Evolutionary conservation across 2,113 vertebrate species (phyloP), one percentile per base, ranked within the genome.

Genomic region (Mesoclemmys tuberculata): DNA sequence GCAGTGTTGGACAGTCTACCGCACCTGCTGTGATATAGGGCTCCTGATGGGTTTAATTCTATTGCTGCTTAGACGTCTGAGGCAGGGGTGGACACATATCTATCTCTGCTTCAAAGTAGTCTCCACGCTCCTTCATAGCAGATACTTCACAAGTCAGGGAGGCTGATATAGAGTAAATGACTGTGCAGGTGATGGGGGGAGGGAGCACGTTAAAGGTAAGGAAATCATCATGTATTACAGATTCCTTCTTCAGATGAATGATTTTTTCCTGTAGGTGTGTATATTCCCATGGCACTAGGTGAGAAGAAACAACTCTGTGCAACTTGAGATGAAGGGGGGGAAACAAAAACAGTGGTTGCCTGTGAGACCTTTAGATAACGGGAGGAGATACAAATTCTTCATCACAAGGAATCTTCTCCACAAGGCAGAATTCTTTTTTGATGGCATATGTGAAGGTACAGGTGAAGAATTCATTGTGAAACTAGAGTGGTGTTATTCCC

Each of bases 191-290:
- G 94, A 58, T 9, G 22, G 2, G 51, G 22, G 18, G 68, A 52
- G 10, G 22, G 16, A 84, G 31, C 11, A 31, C 10, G 27, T 29
- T 61, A 61, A 31, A 61, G 27, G 5, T 13, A 61, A 61, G 56
- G 24, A 91, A 82, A 80, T 88, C 75, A 86, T 5, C 86, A 52
- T 18, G 51, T 41, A 85, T 48, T 85, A 90, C 38, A 12, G 46
- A 29, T 22, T 38, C 58, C 88, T 86, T 93, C 51, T 86, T 93
- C 41, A 85, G 22, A 24, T 58, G 5, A 31, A 54, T 16, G 81
- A 85, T 85, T 9, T 84, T 78, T 61, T 31, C 82, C 89, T 86
- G 68, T 0, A 83, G 46, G 9, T 58, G 10, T 68, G 71, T 78
- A 92, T 93, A 92, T 61, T 87, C 24, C 29, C 27, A 61, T 61